phyloP scores from a whole-genome alignment of 2,797 vertebrate species.

The Uromys caudimaculatus region DNA sequence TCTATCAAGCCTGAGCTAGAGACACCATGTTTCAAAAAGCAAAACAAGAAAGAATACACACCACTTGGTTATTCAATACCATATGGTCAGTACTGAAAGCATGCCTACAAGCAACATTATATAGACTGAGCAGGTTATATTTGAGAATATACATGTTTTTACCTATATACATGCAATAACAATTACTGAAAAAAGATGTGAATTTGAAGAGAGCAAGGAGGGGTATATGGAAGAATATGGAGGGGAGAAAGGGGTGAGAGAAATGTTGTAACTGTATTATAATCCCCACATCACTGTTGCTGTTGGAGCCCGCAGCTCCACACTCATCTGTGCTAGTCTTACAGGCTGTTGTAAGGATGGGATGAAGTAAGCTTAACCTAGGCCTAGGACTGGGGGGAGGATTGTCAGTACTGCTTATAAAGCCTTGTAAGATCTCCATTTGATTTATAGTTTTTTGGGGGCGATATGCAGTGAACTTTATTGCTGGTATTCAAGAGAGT shows the following conservation, averaged over 20 bases:
- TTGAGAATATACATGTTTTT: not conserved
- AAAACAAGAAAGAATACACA: not conserved
- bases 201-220: not conserved
- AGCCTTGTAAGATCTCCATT: slow-evolving; percentile 23
- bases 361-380: not conserved
- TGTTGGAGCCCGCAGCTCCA: slow-evolving; percentile 13
- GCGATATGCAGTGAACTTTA: not conserved
- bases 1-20: not conserved
- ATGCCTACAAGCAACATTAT: not conserved
- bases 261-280: not conserved
- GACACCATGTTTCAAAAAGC: not conserved
- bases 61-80: not conserved
- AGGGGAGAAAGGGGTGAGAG: not conserved
- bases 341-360: not conserved
- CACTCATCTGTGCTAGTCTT: not conserved
- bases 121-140: not conserved
- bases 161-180: not conserved
- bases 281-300: not conserved
- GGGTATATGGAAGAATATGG: not conserved
- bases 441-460: not conserved
- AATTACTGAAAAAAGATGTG: not conserved
- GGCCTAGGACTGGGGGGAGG: not conserved
- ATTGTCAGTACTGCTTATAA: slow-evolving; percentile 1
- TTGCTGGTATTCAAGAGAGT: not conserved
- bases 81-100: not conserved